A percentile compares a stretch with the other conserved stretches of the same genome.
These are phyloP conservation scores for Origma solitaria DNA, from an alignment of 2,113 vertebrate genomes.

Conservation along the genomic window DNA sequence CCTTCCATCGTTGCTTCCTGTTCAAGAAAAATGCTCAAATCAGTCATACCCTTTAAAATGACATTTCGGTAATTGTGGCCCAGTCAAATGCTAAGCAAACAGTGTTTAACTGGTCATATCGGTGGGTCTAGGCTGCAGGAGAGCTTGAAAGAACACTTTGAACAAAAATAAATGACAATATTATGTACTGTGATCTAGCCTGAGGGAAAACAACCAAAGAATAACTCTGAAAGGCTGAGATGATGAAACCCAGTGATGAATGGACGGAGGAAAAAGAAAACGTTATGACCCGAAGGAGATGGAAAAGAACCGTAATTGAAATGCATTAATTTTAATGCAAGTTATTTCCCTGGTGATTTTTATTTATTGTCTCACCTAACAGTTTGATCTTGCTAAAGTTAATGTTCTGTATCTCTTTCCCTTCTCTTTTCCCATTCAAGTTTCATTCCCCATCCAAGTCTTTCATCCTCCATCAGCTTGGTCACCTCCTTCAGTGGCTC, in stretches of 20 bases:
- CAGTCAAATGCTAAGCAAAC: not conserved
- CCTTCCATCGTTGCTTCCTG: not conserved
- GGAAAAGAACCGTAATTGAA: not conserved
- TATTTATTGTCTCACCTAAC: not conserved
- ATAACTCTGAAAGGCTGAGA: not conserved
- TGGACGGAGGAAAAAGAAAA: not conserved
- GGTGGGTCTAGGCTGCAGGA: not conserved
- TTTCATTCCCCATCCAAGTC: not conserved
- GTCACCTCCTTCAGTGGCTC: not conserved
- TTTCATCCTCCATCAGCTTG: not conserved
- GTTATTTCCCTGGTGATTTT: not conserved
- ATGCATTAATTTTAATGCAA: not conserved
- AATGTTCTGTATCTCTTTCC: not conserved
- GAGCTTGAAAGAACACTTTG: not conserved
- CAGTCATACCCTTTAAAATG: not conserved
- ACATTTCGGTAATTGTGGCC: not conserved
- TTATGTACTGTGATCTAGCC: not conserved
- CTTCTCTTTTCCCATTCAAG: not conserved
- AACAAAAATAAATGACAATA: not conserved
- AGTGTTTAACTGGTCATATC: not conserved
- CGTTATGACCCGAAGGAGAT: not conserved
- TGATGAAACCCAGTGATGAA: not conserved
- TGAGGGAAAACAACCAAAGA: not conserved
- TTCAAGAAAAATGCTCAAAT: not conserved
- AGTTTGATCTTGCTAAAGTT: not conserved